Base-by-base conservation (phyloP, 2,888 invertebrate genomes). In the Latrodectus hesperus region DNA sequence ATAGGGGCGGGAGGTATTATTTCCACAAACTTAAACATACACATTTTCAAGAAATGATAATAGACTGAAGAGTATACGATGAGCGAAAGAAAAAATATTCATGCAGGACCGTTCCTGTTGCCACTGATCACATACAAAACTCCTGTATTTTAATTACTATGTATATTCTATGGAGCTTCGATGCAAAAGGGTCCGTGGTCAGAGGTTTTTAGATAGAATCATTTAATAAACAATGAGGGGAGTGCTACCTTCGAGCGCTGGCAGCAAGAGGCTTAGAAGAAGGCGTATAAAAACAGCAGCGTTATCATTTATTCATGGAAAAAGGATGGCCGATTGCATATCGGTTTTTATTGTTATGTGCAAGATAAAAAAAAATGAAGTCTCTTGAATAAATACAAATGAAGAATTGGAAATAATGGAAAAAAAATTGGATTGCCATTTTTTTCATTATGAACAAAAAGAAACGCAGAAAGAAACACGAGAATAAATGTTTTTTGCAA, bases 201-300 rank as follows among this genome's bases (percentile, higher is more conserved):
- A 80, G 26, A 70, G 53, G 55, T 17, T 60, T 22, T 71, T 22
- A 68, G 64, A 64, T 83, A 22, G 49, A 26, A 55, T 78, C 77
- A 84, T 73, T 84, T 78, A 84, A 84, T 84, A 84, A 84, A 84
- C 78, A 84, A 84, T 78, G 78, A 84, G 49, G n/a, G 17, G 17
- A 51, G 9, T 17, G 65, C 67, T 78, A 73, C 14, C 78, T 84
- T 73, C 6, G 12, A 12, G 60, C 10, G 60, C 60, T 16, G 60
- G 60, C 12, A 60, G 12, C 12, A 60, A 60, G 72, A 67, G n/a
- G 70, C 38, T 38, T 38, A 38, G 38, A 38, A 6, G 4, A 38
- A 38, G 38, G 38, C 38, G 38, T 38, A 38, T 38, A 38, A 51
- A 49, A 17, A 70, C 53, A 81, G 51, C 9, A 12, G 51, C 52